Conservation (phyloP, 2,888 invertebrate species). For the Drosophila rubida region DNA sequence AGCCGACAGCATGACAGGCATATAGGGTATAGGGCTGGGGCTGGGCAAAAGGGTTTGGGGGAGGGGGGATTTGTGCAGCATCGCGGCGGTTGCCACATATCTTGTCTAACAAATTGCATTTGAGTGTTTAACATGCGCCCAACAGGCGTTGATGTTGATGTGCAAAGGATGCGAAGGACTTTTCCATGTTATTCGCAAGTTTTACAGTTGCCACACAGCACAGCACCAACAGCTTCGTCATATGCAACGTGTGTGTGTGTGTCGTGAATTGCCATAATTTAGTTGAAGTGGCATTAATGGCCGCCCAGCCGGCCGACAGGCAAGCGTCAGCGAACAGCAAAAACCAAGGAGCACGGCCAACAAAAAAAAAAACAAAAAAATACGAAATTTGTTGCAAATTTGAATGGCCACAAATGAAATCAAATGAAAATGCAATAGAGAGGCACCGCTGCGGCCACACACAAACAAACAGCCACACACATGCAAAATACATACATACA, state of each 20-base stretch:
- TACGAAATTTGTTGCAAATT: slow-evolving; percentile 40
- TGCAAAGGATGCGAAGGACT: slow-evolving; percentile 75
- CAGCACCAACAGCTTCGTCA: slow-evolving; percentile 16
- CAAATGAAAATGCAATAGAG: slow-evolving; percentile 65
- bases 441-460: slow-evolving; percentile 17
- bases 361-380: slow-evolving; percentile 10
- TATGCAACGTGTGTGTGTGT: slow-evolving; percentile 15
- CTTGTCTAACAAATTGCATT: slow-evolving; percentile 81
- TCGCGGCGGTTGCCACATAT: slow-evolving; percentile 65
- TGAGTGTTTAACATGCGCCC: slow-evolving; percentile 79
- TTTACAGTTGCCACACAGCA: slow-evolving; percentile 48
- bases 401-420: slow-evolving; percentile 67
- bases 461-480: slow-evolving; percentile 12
- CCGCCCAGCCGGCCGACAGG: slow-evolving; percentile 34
- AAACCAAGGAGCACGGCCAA: slow-evolving; percentile 12
- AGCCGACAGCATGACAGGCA: slow-evolving; percentile 46
- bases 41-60: background rate
- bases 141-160: slow-evolving; percentile 78
- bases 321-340: slow-evolving; percentile 6
- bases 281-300: slow-evolving; percentile 75
- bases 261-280: slow-evolving; percentile 66
- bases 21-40: slow-evolving; percentile 29
- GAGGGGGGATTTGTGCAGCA: slow-evolving; percentile 10
- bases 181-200: slow-evolving; percentile 73
- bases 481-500: no score